phyloP scores from a whole-genome alignment of 2,113 vertebrate genomes.

The Catagonus wagneri region DNA sequence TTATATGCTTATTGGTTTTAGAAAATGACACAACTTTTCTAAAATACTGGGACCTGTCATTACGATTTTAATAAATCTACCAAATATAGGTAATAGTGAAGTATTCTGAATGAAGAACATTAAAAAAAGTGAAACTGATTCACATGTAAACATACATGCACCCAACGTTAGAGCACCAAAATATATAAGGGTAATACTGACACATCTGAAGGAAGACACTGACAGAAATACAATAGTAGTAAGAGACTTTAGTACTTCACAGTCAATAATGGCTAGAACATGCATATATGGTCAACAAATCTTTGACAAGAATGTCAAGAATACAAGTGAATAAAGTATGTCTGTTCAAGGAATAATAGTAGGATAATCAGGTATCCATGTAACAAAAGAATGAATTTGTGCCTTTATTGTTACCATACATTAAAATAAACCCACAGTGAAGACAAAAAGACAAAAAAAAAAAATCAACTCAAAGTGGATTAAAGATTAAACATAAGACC shows the following conservation, averaged over 20 bases:
- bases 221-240: neutral
- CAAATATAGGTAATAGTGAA: neutral
- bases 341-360: neutral
- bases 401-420: too few relatives aligned
- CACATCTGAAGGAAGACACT: neutral
- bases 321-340: neutral
- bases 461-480: neutral
- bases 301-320: neutral
- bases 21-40: neutral
- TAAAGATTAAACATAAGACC: neutral
- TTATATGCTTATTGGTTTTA: neutral
- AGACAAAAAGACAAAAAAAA: neutral
- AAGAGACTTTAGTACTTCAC: neutral
- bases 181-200: neutral
- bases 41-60: neutral
- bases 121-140: neutral
- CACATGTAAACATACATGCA: neutral
- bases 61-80: neutral
- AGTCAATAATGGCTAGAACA: neutral
- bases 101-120: neutral
- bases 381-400: neutral
- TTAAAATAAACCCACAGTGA: neutral
- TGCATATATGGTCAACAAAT: neutral
- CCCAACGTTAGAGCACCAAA: neutral
- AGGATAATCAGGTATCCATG: neutral